Evolutionary conservation across 1,140 invertebrate species (phyloP).

Genomic region (Drosophila nigrodunni): DNA sequence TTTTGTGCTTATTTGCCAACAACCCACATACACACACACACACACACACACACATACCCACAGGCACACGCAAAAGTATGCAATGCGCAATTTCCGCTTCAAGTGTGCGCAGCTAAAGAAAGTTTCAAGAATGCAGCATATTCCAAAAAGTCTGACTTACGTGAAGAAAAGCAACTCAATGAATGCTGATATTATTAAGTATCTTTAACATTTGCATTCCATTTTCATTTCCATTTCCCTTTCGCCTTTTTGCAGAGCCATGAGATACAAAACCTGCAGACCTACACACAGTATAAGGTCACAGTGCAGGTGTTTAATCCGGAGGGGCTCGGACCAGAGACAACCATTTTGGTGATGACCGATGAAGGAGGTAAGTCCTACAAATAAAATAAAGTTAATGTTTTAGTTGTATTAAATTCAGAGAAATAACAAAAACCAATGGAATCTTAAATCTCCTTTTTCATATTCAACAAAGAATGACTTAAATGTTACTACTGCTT

Average conservation of each 20-base stretch:
- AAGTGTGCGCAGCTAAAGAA: conserved; percentile 15
- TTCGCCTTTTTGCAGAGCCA: conserved; percentile 86
- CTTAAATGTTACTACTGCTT: no score
- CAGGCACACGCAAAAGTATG: conserved; percentile 63
- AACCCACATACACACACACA: conserved; percentile 4
- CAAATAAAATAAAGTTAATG: neutral
- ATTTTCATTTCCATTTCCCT: conserved; percentile 62
- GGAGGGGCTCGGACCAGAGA: conserved; percentile 89
- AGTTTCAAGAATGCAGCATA: neutral
- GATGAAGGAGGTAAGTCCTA: conserved; percentile 91
- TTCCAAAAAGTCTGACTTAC: neutral
- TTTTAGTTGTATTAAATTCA: no score
- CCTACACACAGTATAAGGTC: conserved; percentile 91
- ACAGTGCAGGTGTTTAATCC: conserved; percentile 92
- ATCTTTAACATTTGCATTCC: conserved; percentile 48
- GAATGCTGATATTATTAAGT: conserved; percentile 20
- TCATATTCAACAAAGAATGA: no score
- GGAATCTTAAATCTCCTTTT: no score
- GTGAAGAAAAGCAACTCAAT: neutral
- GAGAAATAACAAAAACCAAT: no score
- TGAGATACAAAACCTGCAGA: conserved; percentile 89
- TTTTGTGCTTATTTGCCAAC: conserved; percentile 65
- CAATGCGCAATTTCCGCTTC: conserved; percentile 76
- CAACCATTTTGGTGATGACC: conserved; percentile 91
- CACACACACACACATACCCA: no score